A percentile compares a stretch with the other conserved stretches of the same genome.
phyloP scores from a whole-genome alignment of 2,888 invertebrate species.

The Lycophotia porphyrea region DNA sequence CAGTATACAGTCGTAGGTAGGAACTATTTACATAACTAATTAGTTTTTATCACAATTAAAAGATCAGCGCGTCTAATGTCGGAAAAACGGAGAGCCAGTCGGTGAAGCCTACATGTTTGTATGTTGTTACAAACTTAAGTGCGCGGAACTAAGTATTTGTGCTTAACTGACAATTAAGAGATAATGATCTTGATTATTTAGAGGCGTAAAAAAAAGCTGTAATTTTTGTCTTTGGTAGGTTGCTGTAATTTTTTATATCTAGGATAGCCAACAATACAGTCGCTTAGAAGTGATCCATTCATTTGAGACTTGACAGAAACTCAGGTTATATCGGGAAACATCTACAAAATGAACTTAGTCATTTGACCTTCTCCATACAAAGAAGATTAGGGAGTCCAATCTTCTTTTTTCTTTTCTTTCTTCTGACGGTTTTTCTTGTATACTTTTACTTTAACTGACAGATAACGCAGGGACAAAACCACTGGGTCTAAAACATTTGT shows the following conservation, averaged over 20 bases:
- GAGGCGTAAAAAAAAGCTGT: not conserved
- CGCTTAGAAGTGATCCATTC: too few relatives aligned
- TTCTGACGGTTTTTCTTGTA: not conserved
- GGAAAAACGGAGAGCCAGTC: conserved; percentile 12
- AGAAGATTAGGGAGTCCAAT: not conserved
- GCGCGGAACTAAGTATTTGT: conserved; percentile 37
- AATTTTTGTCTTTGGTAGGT: not conserved
- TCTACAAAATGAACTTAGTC: too few relatives aligned
- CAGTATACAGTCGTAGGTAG: not conserved
- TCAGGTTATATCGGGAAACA: too few relatives aligned
- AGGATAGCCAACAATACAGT: too few relatives aligned
- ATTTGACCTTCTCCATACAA: too few relatives aligned
- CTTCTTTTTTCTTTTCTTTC: not conserved
- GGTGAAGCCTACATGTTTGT: not conserved
- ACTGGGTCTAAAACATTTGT: too few relatives aligned
- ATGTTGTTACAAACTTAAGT: conserved; percentile 22
- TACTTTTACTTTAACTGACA: too few relatives aligned
- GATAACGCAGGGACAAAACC: too few relatives aligned
- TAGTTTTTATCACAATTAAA: conserved; percentile 21
- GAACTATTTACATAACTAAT: conserved; percentile 32
- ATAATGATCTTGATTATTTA: not conserved
- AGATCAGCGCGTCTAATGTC: conserved; percentile 10
- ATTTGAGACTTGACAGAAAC: too few relatives aligned
- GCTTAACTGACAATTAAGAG: conserved; percentile 14
- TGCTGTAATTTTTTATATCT: too few relatives aligned